A percentile compares a stretch with the other conserved stretches of the same genome.
Evolutionary conservation across 2,797 vertebrate genomes (phyloP).

Genomic region (Enteromius afrohamiltoni): DNA sequence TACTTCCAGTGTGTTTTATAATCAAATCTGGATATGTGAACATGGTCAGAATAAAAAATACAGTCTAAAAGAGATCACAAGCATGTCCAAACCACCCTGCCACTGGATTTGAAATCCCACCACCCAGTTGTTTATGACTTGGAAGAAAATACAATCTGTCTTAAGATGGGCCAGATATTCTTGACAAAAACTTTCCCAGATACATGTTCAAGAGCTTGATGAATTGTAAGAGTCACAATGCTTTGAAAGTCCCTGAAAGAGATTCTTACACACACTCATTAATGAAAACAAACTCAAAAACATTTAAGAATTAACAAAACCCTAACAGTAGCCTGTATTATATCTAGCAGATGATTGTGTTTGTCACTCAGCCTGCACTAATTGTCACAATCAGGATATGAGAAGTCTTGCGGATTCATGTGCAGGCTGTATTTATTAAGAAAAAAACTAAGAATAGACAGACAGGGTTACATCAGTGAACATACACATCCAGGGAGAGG

Average conservation of each 20-base stretch:
- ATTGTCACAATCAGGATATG: too few relatives aligned
- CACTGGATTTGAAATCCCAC: conserved; percentile 17
- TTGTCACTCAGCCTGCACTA: not conserved
- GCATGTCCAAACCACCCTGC: conserved; percentile 9
- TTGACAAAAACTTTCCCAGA: conserved; percentile 21
- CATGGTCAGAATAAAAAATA: not conserved
- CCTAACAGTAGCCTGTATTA: not conserved
- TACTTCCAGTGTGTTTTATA: conserved; percentile 5
- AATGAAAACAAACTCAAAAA: not conserved
- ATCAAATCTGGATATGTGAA: conserved; percentile 20
- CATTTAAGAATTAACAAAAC: not conserved
- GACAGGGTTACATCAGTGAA: too few relatives aligned
- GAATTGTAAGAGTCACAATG: not conserved
- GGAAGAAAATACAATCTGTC: conserved; percentile 4
- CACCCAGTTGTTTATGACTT: not conserved
- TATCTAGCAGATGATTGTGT: not conserved
- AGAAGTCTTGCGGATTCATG: too few relatives aligned
- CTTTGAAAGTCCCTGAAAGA: conserved; percentile 2
- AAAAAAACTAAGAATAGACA: too few relatives aligned
- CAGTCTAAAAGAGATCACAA: conserved; percentile 2
- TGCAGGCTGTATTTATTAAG: too few relatives aligned
- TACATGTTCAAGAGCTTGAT: not conserved
- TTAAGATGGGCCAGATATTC: conserved; percentile 9
- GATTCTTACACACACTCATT: not conserved
- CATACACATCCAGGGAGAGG: too few relatives aligned